Evolutionary conservation across 30 jellyfish, hydroid and myxozoan genomes (phyloP).

Genomic region (Clytia hemisphaerica): DNA sequence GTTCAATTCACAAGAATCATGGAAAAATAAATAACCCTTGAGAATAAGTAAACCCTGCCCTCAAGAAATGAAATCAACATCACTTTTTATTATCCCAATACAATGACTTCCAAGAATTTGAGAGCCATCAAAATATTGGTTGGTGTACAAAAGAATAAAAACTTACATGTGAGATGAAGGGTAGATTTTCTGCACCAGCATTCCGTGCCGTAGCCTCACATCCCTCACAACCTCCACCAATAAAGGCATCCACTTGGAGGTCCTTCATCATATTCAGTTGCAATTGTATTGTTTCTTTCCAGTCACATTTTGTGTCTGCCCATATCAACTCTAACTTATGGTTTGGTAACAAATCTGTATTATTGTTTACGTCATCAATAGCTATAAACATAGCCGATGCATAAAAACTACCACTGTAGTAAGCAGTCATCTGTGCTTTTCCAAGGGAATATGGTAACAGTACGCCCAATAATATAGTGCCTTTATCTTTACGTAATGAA

Average conservation of each 20-base stretch:
- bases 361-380: constrained; percentile 62
- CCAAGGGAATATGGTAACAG: constrained; percentile 73
- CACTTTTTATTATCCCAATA: too few relatives aligned
- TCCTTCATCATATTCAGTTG: constrained; percentile 44
- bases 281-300: constrained; percentile 41
- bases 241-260: constrained; percentile 72
- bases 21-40: too few relatives aligned
- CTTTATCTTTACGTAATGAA: constrained; percentile 20
- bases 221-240: constrained; percentile 84
- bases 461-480: constrained; percentile 63
- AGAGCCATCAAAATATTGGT: too few relatives aligned
- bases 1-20: too few relatives aligned
- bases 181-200: constrained; percentile 82
- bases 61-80: too few relatives aligned
- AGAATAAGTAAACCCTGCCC: too few relatives aligned
- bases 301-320: constrained; percentile 81
- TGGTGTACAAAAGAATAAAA: not conserved
- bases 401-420: constrained; percentile 70
- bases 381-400: constrained; percentile 86
- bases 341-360: constrained; percentile 45
- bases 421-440: constrained; percentile 50
- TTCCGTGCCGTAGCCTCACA: constrained; percentile 71
- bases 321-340: constrained; percentile 49
- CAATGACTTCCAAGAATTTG: too few relatives aligned
- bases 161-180: constrained; percentile 94